Evolutionary conservation across 1,140 invertebrate genomes (phyloP).

Genomic region (Drosophila parvula): DNA sequence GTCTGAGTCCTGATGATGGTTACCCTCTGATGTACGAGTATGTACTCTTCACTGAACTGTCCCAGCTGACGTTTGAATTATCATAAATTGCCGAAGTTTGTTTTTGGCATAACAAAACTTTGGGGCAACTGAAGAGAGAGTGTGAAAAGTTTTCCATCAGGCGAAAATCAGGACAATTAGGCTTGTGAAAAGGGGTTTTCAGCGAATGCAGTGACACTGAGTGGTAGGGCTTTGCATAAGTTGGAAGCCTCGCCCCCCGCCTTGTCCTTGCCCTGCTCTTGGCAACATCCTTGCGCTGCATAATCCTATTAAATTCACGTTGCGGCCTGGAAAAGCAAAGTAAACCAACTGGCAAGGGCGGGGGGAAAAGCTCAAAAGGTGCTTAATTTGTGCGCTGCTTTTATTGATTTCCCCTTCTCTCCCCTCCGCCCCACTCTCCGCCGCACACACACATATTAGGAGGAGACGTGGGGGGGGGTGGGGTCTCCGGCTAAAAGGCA

Average conservation of each 20-base stretch:
- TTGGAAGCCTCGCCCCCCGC: conserved; percentile 22
- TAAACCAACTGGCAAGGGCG: conserved; percentile 25
- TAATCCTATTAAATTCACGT: conserved; percentile 82
- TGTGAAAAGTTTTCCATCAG: conserved; percentile 77
- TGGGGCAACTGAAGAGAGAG: conserved; percentile 26
- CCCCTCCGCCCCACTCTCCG: conserved; percentile 1
- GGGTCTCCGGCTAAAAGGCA: conserved; percentile 72
- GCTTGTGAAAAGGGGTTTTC: conserved; percentile 34
- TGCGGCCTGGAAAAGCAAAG: conserved; percentile 63
- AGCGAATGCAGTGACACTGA: conserved; percentile 22
- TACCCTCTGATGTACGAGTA: conserved; percentile 55
- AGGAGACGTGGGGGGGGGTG: conserved; percentile 34
- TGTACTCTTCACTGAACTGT: conserved; percentile 74
- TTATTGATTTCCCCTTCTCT: conserved; percentile 69
- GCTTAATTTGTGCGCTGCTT: conserved; percentile 79
- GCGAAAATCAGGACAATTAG: conserved; percentile 79
- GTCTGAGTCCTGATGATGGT: conserved; percentile 62
- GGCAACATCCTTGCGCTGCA: conserved; percentile 66
- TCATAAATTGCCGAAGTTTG: conserved; percentile 83
- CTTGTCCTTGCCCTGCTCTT: conserved; percentile 4
- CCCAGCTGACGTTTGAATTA: conserved; percentile 83
- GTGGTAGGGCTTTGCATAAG: conserved; percentile 77
- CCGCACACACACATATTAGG: conserved; percentile 47
- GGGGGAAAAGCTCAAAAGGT: conserved; percentile 60
- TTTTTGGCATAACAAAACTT: conserved; percentile 81